These are phyloP conservation scores for Hippoglossus stenolepis DNA, from an alignment of 2,113 vertebrate species.

Conservation along the genomic window DNA sequence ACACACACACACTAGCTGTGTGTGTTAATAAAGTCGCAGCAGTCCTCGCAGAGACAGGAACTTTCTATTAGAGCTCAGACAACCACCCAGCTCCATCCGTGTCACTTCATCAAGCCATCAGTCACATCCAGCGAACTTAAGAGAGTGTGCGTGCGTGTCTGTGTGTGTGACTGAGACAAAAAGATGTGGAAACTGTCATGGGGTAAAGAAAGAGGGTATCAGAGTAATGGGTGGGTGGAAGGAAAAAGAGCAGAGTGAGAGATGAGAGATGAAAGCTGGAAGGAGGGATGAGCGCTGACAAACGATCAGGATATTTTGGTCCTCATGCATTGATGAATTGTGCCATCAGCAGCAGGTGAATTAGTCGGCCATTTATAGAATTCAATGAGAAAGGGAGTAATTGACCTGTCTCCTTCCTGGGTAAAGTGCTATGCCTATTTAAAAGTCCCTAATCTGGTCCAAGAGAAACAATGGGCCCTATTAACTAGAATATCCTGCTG, in stretches of 20 bases:
- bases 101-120: slow-evolving; percentile 73
- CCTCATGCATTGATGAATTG: slow-evolving; percentile 65
- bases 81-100: slow-evolving; percentile 57
- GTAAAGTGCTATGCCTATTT: slow-evolving; percentile 50
- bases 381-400: slow-evolving; percentile 62
- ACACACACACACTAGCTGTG: slow-evolving; percentile 18
- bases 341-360: slow-evolving; percentile 57
- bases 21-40: slow-evolving; percentile 68
- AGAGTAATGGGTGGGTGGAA: slow-evolving; percentile 27
- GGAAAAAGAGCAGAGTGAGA: slow-evolving; percentile 24
- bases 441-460: slow-evolving; percentile 46
- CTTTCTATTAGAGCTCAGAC: slow-evolving; percentile 70
- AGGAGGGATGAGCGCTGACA: slow-evolving; percentile 71
- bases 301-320: slow-evolving; percentile 77
- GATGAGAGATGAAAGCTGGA: slow-evolving; percentile 63
- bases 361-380: slow-evolving; percentile 69
- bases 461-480: slow-evolving; percentile 49
- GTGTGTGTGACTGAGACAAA: not conserved
- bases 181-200: slow-evolving; percentile 62
- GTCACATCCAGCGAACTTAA: slow-evolving; percentile 40
- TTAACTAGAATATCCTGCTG: slow-evolving; percentile 53
- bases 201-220: slow-evolving; percentile 49
- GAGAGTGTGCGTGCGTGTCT: slow-evolving; percentile 3
- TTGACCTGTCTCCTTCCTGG: slow-evolving; percentile 66
- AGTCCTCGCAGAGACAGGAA: slow-evolving; percentile 52